Conservation (phyloP, 2,113 vertebrate genomes). For the Ifrita kowaldi region DNA sequence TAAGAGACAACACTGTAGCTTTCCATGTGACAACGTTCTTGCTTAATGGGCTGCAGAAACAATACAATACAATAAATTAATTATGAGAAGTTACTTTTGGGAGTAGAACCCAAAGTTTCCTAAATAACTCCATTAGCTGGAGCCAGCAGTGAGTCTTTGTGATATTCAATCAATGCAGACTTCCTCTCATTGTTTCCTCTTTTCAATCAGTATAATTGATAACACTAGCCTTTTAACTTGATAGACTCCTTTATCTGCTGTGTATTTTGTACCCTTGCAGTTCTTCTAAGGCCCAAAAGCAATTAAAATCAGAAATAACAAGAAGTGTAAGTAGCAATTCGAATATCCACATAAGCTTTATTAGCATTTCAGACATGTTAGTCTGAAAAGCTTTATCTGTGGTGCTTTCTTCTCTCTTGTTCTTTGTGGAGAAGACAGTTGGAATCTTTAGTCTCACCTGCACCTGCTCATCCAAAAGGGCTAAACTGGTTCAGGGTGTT, state of each 20-base stretch:
- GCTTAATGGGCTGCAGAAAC: conserved; percentile 35
- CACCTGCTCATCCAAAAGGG: not conserved
- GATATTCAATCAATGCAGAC: conserved; percentile 3
- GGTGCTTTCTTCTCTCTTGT: not conserved
- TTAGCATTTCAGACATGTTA: not conserved
- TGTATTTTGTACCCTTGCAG: not conserved
- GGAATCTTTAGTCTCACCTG: not conserved
- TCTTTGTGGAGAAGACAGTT: not conserved
- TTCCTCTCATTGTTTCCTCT: conserved; percentile 23
- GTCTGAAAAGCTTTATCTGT: not conserved
- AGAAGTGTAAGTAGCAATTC: not conserved
- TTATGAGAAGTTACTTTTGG: conserved; percentile 50
- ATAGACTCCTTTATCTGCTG: not conserved
- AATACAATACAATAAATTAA: conserved; percentile 46
- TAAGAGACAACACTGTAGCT: not conserved
- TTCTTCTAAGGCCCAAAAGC: not conserved
- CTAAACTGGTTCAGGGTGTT: not conserved
- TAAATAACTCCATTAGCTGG: conserved; percentile 43
- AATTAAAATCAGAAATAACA: not conserved
- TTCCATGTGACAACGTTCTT: not conserved
- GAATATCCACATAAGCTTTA: not conserved
- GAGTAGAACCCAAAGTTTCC: conserved; percentile 33
- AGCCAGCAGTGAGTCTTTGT: not conserved
- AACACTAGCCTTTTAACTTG: not conserved
- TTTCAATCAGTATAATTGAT: conserved; percentile 5